These are phyloP conservation scores for Cephus pygmeus DNA, from an alignment of 2,888 invertebrate genomes.

Conservation along the genomic window DNA sequence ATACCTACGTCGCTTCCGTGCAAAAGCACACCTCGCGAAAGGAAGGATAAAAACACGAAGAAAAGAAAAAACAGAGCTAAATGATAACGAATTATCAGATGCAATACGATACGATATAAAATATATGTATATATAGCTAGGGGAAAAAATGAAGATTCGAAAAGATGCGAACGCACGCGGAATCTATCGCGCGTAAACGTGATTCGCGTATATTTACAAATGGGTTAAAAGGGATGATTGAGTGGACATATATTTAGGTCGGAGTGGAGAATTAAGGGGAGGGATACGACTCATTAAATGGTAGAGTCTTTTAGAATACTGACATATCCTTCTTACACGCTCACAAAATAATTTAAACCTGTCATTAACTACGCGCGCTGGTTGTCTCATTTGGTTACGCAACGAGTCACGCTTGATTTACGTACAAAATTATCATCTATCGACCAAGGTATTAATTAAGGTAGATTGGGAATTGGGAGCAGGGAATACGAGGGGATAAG, in stretches of 20 bases:
- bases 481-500: background rate
- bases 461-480: background rate
- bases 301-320: background rate
- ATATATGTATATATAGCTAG: background rate
- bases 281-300: background rate
- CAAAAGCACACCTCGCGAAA: background rate
- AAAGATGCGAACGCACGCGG: background rate
- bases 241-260: background rate
- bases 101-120: background rate
- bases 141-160: background rate
- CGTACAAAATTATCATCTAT: background rate
- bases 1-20: background rate
- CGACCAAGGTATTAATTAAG: background rate
- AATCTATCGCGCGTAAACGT: background rate
- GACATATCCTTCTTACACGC: background rate
- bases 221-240: background rate
- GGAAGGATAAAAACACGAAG: background rate
- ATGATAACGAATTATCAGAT: background rate
- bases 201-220: background rate
- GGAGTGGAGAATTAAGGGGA: background rate
- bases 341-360: background rate
- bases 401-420: background rate
- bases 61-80: background rate
- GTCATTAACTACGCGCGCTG: background rate
- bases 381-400: background rate